Percentiles rank a stretch among this genome's conserved stretches.
phyloP scores from a whole-genome alignment of 2,797 vertebrate genomes.

The Betta splendens region DNA sequence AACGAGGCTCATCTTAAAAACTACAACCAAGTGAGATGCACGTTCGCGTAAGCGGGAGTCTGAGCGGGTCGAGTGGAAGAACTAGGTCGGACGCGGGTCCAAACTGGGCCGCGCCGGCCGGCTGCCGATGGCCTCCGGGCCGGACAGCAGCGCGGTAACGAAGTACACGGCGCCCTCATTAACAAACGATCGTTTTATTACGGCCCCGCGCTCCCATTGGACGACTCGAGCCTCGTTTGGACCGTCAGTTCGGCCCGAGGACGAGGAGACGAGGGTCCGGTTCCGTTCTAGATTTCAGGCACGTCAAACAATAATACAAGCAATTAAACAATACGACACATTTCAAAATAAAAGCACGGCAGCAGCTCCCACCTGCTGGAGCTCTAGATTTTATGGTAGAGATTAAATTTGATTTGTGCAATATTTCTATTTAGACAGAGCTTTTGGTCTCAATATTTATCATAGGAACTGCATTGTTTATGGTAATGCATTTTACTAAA shows the following conservation, averaged over 20 bases:
- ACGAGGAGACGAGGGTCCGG: conserved; percentile 33
- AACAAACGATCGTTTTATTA: conserved; percentile 60
- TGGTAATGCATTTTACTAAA: no score
- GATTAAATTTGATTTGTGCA: neutral
- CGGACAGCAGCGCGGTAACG: conserved; percentile 32
- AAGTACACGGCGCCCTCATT: conserved; percentile 52
- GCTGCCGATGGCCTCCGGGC: conserved; percentile 38
- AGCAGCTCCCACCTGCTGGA: no score
- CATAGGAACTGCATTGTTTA: no score
- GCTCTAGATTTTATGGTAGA: neutral
- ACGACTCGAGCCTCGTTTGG: conserved; percentile 37
- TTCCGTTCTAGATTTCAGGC: conserved; percentile 19
- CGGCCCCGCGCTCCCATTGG: conserved; percentile 30
- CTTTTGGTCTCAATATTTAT: no score
- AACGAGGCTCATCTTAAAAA: no score
- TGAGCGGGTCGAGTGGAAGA: conserved; percentile 70
- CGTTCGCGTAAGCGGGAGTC: conserved; percentile 7
- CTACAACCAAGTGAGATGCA: no score
- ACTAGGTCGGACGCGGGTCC: conserved; percentile 69
- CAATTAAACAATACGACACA: no score
- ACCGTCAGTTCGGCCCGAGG: conserved; percentile 8
- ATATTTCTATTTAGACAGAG: neutral
- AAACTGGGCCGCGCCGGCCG: conserved; percentile 60
- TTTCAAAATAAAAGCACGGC: no score
- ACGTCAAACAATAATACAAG: no score